Evolutionary conservation across 2,113 vertebrate species (phyloP).

Genomic region (Neotoma lepida): DNA sequence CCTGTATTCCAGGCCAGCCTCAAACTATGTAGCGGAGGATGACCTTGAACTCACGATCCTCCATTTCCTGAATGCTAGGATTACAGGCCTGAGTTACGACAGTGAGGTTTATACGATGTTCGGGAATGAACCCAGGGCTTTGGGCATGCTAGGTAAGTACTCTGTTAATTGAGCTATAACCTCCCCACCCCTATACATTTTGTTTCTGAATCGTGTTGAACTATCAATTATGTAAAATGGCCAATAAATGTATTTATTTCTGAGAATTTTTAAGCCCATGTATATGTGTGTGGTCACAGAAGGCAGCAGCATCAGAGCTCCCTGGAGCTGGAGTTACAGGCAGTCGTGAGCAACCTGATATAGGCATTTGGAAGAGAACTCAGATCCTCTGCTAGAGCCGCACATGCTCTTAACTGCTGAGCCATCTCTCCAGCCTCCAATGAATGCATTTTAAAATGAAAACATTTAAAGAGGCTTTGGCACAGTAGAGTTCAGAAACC

Average conservation of each 20-base stretch:
- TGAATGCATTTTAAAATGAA: constrained; percentile 44
- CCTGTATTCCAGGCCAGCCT: neutral
- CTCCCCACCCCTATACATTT: neutral
- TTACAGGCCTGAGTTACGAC: neutral
- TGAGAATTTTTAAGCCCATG: neutral
- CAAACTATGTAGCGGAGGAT: neutral
- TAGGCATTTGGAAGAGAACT: neutral
- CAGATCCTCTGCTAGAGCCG: neutral
- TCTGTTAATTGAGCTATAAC: neutral
- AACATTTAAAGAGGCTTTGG: constrained; percentile 33
- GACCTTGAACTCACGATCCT: neutral
- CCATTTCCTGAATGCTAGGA: neutral
- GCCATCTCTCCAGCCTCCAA: neutral
- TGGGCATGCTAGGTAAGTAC: neutral
- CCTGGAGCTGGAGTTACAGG: neutral
- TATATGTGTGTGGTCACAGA: neutral
- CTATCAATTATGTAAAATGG: neutral
- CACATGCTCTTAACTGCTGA: neutral
- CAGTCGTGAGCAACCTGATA: neutral
- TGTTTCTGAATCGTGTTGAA: constrained; percentile 23
- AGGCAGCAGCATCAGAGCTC: neutral
- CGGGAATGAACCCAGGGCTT: neutral
- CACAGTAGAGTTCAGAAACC: constrained; percentile 29
- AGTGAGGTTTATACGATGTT: neutral
- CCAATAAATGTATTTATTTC: neutral